Percentiles rank a stretch among this genome's conserved stretches.
Conservation (phyloP, 2,888 invertebrate genomes). For the Empis livida region DNA sequence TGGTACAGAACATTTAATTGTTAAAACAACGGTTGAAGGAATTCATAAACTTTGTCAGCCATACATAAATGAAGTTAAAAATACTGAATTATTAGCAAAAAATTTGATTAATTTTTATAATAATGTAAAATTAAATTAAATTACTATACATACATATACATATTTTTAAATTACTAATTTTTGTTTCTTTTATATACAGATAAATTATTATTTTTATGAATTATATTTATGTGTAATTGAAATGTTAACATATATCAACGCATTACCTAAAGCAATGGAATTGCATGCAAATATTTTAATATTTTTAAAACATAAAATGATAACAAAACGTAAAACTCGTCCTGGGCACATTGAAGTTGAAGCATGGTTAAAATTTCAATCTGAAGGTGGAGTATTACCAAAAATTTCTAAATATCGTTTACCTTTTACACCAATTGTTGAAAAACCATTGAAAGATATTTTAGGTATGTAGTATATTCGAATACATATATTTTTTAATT, state of each 20-base stretch:
- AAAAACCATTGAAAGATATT: slow-evolving; percentile 24
- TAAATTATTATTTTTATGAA: slow-evolving; percentile 35
- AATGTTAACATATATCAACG: slow-evolving; percentile 27
- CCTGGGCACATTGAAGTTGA: slow-evolving; percentile 32
- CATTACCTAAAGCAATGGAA: slow-evolving; percentile 27
- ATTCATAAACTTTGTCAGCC: slow-evolving; percentile 28
- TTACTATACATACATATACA: not conserved
- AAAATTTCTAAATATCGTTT: slow-evolving; percentile 34
- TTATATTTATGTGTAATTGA: slow-evolving; percentile 32
- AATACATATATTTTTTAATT: not conserved
- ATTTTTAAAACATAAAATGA: slow-evolving; percentile 34
- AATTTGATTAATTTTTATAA: slow-evolving; percentile 26
- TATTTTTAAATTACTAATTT: not conserved
- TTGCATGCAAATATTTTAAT: slow-evolving; percentile 31
- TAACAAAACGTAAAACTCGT: slow-evolving; percentile 24
- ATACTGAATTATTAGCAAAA: slow-evolving; percentile 24
- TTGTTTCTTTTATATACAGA: slow-evolving; percentile 16
- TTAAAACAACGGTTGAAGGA: slow-evolving; percentile 23
- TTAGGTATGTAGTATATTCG: not conserved
- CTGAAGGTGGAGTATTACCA: slow-evolving; percentile 29
- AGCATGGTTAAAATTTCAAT: slow-evolving; percentile 30
- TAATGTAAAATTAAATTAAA: slow-evolving; percentile 18
- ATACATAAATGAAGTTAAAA: slow-evolving; percentile 31
- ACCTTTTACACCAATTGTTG: slow-evolving; percentile 32
- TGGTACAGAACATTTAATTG: slow-evolving; percentile 29